Percentiles rank a stretch among this genome's conserved stretches.
Conservation (phyloP, 2,113 vertebrate species). For the Vimba vimba region DNA sequence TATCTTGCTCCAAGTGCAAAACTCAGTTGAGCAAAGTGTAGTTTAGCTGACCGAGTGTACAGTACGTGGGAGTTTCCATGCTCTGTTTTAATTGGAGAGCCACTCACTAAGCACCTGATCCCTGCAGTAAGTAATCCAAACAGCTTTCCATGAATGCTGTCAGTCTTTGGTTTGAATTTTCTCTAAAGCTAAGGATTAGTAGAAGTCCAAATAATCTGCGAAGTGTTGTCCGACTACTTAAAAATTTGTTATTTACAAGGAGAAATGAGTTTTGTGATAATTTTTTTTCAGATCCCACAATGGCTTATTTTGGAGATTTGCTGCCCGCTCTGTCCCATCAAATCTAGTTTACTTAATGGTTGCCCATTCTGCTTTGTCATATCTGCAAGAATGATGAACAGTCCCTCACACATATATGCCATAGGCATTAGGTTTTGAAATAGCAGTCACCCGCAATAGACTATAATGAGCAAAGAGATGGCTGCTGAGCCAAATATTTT, state of each 20-base stretch:
- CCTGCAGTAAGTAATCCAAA: conserved; percentile 42
- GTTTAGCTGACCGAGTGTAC: not conserved
- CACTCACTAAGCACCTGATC: conserved; percentile 47
- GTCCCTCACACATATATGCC: not conserved
- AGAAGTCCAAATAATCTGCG: conserved; percentile 17
- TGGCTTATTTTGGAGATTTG: conserved; percentile 9
- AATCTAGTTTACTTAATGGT: conserved; percentile 25
- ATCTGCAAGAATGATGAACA: conserved; percentile 18
- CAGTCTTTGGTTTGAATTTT: conserved; percentile 26
- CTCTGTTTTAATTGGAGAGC: conserved; percentile 44
- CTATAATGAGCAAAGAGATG: conserved; percentile 56
- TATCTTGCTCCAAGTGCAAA: not conserved
- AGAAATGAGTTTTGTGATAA: not conserved
- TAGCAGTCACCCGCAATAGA: conserved; percentile 28
- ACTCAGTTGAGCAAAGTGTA: not conserved
- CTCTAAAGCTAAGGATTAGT: conserved; percentile 6
- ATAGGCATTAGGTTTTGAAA: conserved; percentile 32
- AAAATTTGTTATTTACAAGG: conserved; percentile 16
- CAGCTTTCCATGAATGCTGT: conserved; percentile 35
- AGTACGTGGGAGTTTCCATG: conserved; percentile 28
- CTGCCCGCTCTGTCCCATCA: not conserved
- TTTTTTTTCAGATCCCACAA: not conserved
- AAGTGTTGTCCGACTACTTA: conserved; percentile 5
- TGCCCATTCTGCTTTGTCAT: conserved; percentile 2
- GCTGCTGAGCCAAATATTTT: conserved; percentile 44